A percentile compares a stretch with the other conserved stretches of the same genome.
Evolutionary conservation across 2,797 vertebrate genomes (phyloP).

Genomic region (Malacoctenus gilli): DNA sequence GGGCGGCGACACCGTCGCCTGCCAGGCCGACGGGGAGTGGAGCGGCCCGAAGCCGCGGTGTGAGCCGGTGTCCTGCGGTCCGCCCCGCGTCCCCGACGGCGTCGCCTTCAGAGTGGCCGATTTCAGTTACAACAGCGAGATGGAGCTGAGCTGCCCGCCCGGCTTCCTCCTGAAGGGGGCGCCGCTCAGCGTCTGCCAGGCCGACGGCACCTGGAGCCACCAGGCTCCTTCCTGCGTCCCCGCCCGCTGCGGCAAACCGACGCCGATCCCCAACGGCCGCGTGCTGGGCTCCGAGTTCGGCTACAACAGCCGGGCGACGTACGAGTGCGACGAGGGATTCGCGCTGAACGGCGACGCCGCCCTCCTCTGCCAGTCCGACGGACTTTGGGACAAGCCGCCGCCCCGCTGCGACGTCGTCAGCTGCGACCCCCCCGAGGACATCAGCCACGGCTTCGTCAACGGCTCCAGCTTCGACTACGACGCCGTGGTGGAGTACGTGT

Average conservation of each 20-base stretch:
- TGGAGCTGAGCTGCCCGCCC: conserved; percentile 83
- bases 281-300: conserved; percentile 83
- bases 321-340: conserved; percentile 88
- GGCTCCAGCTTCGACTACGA: conserved; percentile 88
- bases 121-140: conserved; percentile 81
- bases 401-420: conserved; percentile 85
- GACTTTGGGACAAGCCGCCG: conserved; percentile 86
- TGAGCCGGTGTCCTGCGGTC: conserved; percentile 86
- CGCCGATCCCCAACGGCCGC: conserved; percentile 79
- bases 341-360: conserved; percentile 77
- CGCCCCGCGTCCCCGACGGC: conserved; percentile 77
- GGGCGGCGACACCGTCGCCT: conserved; percentile 81
- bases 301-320: conserved; percentile 82
- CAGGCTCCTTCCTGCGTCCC: conserved; percentile 79
- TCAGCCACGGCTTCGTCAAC: conserved; percentile 90
- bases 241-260: conserved; percentile 79
- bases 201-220: conserved; percentile 91
- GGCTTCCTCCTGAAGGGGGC: conserved; percentile 88
- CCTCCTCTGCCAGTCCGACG: conserved; percentile 83
- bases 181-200: conserved; percentile 84
- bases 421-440: conserved; percentile 92
- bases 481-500: conserved; percentile 87
- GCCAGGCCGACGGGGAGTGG: conserved; percentile 87
- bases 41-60: conserved; percentile 85
- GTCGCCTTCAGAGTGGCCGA: conserved; percentile 82